Conservation (phyloP, 2,113 vertebrate species). For the Sylvilagus bachmani region DNA sequence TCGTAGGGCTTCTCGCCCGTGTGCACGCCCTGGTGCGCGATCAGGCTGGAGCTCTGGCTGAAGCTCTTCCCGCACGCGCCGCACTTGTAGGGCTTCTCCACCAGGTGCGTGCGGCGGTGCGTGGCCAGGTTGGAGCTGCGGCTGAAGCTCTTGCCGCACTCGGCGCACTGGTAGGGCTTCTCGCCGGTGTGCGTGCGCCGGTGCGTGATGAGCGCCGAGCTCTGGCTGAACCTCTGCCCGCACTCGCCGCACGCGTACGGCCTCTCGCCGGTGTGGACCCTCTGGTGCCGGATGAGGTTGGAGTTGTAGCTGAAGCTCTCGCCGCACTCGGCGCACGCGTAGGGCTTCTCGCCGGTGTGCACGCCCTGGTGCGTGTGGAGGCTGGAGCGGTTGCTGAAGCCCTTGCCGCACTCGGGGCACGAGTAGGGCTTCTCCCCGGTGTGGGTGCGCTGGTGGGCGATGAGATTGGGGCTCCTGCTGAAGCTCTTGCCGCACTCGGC, state of each 20-base stretch:
- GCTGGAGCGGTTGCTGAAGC: constrained; percentile 82
- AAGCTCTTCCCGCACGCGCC: constrained; percentile 80
- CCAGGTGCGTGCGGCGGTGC: constrained; percentile 80
- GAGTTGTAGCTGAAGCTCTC: constrained; percentile 83
- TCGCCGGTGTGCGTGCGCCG: constrained; percentile 81
- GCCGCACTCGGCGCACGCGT: constrained; percentile 74
- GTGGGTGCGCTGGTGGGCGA: constrained; percentile 83
- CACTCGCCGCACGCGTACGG: constrained; percentile 79
- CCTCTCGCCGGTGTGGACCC: constrained; percentile 80
- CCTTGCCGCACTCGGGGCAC: constrained; percentile 80
- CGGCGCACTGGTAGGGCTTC: constrained; percentile 80
- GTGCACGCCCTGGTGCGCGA: constrained; percentile 80
- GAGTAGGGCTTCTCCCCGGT: constrained; percentile 81
- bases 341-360: constrained; percentile 82
- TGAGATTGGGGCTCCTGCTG: constrained; percentile 80
- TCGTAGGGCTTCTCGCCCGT: constrained; percentile 81
- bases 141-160: constrained; percentile 84
- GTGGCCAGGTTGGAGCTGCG: constrained; percentile 83
- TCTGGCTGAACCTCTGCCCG: constrained; percentile 83
- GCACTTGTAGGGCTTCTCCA: constrained; percentile 84
- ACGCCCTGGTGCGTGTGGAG: constrained; percentile 81
- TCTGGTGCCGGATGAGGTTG: constrained; percentile 81
- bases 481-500: constrained; percentile 83
- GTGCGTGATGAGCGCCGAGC: constrained; percentile 81
- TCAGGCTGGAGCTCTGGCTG: constrained; percentile 81